Evolutionary conservation across 2,113 vertebrate species (phyloP).

Genomic region (Gallinago jamesoni): DNA sequence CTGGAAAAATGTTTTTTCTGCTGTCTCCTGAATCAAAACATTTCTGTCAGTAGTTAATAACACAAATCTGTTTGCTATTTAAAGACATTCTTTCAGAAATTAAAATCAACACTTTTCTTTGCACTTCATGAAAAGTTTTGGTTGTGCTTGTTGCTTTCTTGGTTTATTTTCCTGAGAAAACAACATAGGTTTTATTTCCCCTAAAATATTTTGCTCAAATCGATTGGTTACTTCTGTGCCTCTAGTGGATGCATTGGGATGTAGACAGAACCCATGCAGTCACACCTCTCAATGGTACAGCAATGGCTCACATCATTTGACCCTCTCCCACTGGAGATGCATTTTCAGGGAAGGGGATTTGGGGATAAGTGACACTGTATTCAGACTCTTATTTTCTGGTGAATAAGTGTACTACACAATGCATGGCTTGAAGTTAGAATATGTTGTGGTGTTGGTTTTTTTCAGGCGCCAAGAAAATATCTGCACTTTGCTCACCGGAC

Average conservation of each 20-base stretch:
- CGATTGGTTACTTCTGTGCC: background rate
- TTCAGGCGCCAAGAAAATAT: background rate
- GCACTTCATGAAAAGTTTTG: background rate
- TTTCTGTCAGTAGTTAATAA: background rate
- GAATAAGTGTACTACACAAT: background rate
- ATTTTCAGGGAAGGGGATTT: background rate
- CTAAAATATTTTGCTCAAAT: background rate
- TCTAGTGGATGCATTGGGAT: background rate
- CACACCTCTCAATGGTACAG: background rate
- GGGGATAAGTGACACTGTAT: background rate
- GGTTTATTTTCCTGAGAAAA: background rate
- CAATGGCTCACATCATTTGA: background rate
- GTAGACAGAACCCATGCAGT: background rate
- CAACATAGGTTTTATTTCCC: background rate
- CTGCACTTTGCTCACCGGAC: background rate
- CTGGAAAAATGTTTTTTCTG: background rate
- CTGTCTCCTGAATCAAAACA: background rate
- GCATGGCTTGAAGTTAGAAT: background rate
- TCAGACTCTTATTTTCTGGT: background rate
- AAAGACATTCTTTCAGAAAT: background rate
- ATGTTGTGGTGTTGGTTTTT: background rate
- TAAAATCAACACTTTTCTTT: background rate
- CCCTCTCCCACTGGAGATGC: background rate
- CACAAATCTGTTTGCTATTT: background rate
- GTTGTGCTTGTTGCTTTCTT: background rate